Evolutionary conservation across 2,888 invertebrate genomes (phyloP).

Genomic region (Campaea margaritaria): DNA sequence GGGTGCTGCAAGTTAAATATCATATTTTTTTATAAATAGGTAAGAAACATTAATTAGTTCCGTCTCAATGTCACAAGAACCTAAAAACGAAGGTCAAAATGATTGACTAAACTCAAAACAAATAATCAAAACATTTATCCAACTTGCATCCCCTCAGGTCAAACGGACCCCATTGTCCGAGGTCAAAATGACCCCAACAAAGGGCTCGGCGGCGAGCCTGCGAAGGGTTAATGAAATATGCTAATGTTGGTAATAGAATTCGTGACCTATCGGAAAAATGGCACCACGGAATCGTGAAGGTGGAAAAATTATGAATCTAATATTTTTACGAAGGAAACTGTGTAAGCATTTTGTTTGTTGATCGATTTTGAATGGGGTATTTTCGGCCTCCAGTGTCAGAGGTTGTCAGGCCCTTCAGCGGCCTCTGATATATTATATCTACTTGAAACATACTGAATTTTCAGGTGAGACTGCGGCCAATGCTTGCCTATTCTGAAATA

Average conservation of each 20-base stretch:
- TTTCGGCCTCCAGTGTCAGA: too few relatives aligned
- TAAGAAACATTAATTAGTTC: too few relatives aligned
- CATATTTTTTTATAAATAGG: too few relatives aligned
- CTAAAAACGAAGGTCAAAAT: neutral
- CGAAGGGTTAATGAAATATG: conserved; percentile 48
- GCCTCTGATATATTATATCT: too few relatives aligned
- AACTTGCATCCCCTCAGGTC: conserved; percentile 23
- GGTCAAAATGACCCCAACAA: conserved; percentile 36
- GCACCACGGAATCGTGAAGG: conserved; percentile 24
- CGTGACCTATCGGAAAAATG: conserved; percentile 45
- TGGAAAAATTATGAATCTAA: conserved; percentile 13
- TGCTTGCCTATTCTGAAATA: too few relatives aligned
- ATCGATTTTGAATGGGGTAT: neutral
- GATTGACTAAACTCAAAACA: conserved; percentile 2
- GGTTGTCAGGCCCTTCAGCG: too few relatives aligned
- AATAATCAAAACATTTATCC: conserved; percentile 12
- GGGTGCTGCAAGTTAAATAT: too few relatives aligned
- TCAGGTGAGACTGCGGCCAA: too few relatives aligned
- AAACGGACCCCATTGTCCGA: conserved; percentile 26
- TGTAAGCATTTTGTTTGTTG: neutral
- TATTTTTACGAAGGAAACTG: neutral
- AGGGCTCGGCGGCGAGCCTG: conserved; percentile 12
- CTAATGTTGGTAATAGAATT: conserved; percentile 45
- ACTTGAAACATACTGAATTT: too few relatives aligned
- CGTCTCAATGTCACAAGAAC: too few relatives aligned